These are phyloP conservation scores for Mus pahari DNA, from an alignment of 2,113 vertebrate genomes.

Conservation along the genomic window DNA sequence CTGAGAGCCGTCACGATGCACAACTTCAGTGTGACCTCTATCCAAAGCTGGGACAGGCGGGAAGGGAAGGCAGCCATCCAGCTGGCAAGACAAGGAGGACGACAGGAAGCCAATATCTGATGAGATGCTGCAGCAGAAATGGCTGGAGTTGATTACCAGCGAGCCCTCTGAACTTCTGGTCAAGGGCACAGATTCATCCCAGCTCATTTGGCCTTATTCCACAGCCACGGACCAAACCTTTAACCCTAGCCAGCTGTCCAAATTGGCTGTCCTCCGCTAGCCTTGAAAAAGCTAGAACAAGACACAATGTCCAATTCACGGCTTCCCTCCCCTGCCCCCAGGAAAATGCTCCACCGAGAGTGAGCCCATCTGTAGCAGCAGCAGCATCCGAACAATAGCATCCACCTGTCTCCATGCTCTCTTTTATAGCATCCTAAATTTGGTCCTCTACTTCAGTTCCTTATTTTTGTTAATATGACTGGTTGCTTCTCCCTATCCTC, in stretches of 20 bases:
- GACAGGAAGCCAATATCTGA: slow-evolving; percentile 54
- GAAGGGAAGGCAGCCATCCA: slow-evolving; percentile 20
- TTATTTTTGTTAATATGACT: background rate
- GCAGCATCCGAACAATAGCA: slow-evolving; percentile 23
- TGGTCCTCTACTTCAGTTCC: background rate
- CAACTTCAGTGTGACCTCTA: background rate
- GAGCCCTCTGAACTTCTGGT: slow-evolving; percentile 57
- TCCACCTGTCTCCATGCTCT: background rate
- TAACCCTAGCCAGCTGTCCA: slow-evolving; percentile 65
- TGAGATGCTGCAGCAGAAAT: slow-evolving; percentile 58
- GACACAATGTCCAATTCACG: slow-evolving; percentile 33
- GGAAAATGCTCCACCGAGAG: slow-evolving; percentile 18
- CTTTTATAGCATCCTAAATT: background rate
- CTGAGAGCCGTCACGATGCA: background rate
- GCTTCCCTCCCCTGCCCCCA: background rate
- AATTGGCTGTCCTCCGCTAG: slow-evolving; percentile 59
- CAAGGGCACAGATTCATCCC: slow-evolving; percentile 70
- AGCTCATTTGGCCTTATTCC: slow-evolving; percentile 66
- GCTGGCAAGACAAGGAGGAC: background rate
- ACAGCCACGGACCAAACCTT: slow-evolving; percentile 54
- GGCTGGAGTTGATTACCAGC: slow-evolving; percentile 51
- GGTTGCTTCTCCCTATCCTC: background rate
- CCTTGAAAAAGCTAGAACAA: slow-evolving; percentile 43
- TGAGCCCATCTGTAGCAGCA: background rate
- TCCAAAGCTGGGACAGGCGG: background rate